phyloP scores from a whole-genome alignment of 2,797 vertebrate species.

The Danio choprae region DNA sequence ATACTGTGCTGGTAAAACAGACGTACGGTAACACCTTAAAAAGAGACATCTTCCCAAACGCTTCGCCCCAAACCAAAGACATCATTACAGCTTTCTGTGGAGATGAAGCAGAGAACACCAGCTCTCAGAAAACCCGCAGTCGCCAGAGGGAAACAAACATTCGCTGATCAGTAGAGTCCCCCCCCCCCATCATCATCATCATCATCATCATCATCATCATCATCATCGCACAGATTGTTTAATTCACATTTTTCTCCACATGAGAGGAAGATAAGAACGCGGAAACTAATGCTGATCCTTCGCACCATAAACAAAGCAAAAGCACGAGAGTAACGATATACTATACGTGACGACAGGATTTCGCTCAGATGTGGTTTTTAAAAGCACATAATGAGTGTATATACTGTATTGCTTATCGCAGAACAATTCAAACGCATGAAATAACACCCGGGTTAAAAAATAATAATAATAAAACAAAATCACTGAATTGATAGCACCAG shows the following conservation, averaged over 20 bases:
- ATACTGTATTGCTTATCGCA: slow-evolving; percentile 68
- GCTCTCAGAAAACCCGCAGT: slow-evolving; percentile 66
- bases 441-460: slow-evolving; percentile 65
- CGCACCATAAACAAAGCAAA: slow-evolving; percentile 75
- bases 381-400: slow-evolving; percentile 73
- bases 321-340: slow-evolving; percentile 69
- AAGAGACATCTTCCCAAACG: slow-evolving; percentile 49
- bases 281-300: slow-evolving; percentile 67
- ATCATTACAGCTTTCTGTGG: slow-evolving; percentile 52
- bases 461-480: slow-evolving; percentile 38
- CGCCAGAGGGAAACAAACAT: slow-evolving; percentile 64
- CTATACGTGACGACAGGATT: slow-evolving; percentile 62
- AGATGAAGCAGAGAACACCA: slow-evolving; percentile 65
- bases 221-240: slow-evolving; percentile 68
- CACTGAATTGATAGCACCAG: slow-evolving; percentile 88
- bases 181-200: slow-evolving; percentile 70
- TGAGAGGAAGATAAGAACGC: slow-evolving; percentile 72
- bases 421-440: slow-evolving; percentile 55
- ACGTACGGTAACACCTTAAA: slow-evolving; percentile 21
- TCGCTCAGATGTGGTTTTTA: slow-evolving; percentile 69
- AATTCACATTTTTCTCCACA: slow-evolving; percentile 84
- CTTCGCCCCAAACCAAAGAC: slow-evolving; percentile 21
- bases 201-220: slow-evolving; percentile 72
- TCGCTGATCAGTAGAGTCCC: slow-evolving; percentile 80
- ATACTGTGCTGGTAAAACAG: slow-evolving; percentile 68